Evolutionary conservation across 2,113 vertebrate genomes (phyloP).

Genomic region (Dascyllus trimaculatus): DNA sequence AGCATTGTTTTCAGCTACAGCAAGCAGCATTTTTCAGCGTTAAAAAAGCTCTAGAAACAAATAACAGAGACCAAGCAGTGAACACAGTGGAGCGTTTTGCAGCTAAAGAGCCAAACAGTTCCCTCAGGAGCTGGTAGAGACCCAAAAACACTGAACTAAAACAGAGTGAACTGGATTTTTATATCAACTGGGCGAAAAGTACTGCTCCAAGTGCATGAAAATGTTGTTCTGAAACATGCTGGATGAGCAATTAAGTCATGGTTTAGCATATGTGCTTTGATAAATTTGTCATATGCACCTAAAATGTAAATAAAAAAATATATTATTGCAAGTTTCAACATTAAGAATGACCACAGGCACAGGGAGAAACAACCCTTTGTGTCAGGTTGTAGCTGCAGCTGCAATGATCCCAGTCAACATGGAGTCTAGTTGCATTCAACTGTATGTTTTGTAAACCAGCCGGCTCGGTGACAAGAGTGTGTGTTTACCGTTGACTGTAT

Average conservation of each 20-base stretch:
- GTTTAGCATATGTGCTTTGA: too few species aligned
- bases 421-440: constrained; percentile 25
- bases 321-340: background rate
- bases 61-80: background rate
- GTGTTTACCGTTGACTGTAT: constrained; percentile 53
- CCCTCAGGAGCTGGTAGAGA: background rate
- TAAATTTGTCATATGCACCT: too few species aligned
- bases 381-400: constrained; percentile 21
- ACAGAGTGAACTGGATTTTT: background rate
- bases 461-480: constrained; percentile 40
- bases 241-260: too few species aligned
- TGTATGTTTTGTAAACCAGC: constrained; percentile 52
- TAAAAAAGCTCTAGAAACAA: background rate
- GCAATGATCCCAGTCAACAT: constrained; percentile 10
- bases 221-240: too few species aligned
- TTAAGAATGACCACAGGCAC: background rate
- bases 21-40: background rate
- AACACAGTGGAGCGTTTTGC: background rate
- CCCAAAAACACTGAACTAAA: background rate
- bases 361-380: background rate
- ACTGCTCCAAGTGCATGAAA: background rate
- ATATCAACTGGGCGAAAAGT: fast-evolving
- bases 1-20: background rate
- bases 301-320: background rate
- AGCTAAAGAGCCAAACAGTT: background rate